Evolutionary conservation across 2,888 invertebrate genomes (phyloP).

Genomic region (Drosophila anomelani): DNA sequence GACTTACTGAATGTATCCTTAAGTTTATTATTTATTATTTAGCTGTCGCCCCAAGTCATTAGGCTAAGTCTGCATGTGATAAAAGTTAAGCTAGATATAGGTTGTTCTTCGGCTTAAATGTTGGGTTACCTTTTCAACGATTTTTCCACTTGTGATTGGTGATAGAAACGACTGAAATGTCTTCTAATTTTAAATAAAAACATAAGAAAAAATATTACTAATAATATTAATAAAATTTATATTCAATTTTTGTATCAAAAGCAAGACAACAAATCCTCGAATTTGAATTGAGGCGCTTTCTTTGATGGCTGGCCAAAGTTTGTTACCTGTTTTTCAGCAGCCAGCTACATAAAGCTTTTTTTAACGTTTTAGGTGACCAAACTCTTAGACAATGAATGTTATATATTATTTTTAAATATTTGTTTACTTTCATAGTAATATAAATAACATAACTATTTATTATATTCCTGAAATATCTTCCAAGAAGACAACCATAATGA

Average conservation of each 20-base stretch:
- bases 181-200: too few species aligned
- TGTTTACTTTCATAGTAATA: too few species aligned
- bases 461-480: too few species aligned
- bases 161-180: background rate
- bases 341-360: background rate
- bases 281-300: background rate
- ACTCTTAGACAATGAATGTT: background rate
- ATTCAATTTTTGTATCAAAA: background rate
- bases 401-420: too few species aligned
- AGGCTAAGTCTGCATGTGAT: slow-evolving; percentile 56
- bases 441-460: too few species aligned
- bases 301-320: background rate
- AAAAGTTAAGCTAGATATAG: slow-evolving; percentile 30
- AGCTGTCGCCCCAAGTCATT: slow-evolving; percentile 42
- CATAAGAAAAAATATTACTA: too few species aligned
- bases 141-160: slow-evolving; percentile 4
- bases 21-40: slow-evolving; percentile 56
- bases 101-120: background rate
- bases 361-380: background rate
- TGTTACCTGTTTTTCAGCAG: background rate
- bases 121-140: background rate
- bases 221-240: too few species aligned
- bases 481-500: too few species aligned
- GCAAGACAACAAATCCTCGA: background rate
- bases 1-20: background rate